A percentile compares a stretch with the other conserved stretches of the same genome.
These are phyloP conservation scores for Zophobas morio DNA, from an alignment of 1,140 invertebrate species.

Conservation along the genomic window DNA sequence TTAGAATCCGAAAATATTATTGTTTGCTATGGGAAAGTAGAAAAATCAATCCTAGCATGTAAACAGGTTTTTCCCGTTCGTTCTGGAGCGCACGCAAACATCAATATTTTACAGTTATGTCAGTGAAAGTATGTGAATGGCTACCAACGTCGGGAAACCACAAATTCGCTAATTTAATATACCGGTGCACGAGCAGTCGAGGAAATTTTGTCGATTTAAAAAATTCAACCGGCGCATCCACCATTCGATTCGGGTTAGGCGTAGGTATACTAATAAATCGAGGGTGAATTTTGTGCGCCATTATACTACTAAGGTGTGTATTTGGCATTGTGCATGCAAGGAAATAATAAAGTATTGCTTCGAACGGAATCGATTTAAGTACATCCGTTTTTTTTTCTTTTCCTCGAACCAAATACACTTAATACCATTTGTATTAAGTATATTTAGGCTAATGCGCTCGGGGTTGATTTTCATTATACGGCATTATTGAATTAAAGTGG, in stretches of 20 bases:
- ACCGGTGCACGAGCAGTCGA: not conserved
- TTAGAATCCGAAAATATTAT: slow-evolving; percentile 6
- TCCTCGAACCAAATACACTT: slow-evolving; percentile 16
- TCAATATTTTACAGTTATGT: slow-evolving; percentile 3
- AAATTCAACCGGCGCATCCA: slow-evolving; percentile 28
- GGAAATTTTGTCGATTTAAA: slow-evolving; percentile 13
- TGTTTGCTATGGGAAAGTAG: not conserved
- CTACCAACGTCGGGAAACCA: not conserved
- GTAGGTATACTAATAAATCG: slow-evolving; percentile 48
- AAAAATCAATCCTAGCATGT: slow-evolving; percentile 6
- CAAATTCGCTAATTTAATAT: not conserved
- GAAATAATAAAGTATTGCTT: slow-evolving; percentile 56
- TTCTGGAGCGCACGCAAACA: not conserved
- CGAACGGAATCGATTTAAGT: slow-evolving; percentile 55
- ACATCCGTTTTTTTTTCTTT: slow-evolving; percentile 51
- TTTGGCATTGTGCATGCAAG: slow-evolving; percentile 53
- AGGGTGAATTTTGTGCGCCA: slow-evolving; percentile 52
- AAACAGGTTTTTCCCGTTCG: not conserved
- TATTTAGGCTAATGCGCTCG: not conserved
- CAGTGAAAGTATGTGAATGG: not conserved
- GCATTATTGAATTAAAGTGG: not conserved
- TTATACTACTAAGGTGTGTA: slow-evolving; percentile 54
- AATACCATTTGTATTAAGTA: slow-evolving; percentile 32
- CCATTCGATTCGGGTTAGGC: slow-evolving; percentile 6
- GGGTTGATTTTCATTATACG: slow-evolving; percentile 7